Evolutionary conservation across 2,888 invertebrate genomes (phyloP).

Genomic region (Ctenicera cuprea): DNA sequence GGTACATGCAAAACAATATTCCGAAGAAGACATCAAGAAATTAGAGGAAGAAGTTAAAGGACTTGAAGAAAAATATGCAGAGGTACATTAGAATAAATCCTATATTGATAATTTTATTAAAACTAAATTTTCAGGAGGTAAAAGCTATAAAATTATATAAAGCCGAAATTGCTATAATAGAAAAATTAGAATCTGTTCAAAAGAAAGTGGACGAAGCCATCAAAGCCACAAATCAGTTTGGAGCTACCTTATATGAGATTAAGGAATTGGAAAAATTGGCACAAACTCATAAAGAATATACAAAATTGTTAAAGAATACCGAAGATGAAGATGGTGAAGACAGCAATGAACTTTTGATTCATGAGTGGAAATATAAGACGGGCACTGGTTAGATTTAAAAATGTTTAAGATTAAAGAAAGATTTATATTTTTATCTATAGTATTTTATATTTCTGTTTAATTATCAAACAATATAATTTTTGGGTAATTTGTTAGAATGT

Average conservation of each 20-base stretch:
- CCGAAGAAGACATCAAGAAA: conserved; percentile 6
- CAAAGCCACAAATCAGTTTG: neutral
- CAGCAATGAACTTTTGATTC: neutral
- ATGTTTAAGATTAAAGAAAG: too few species aligned
- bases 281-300: neutral
- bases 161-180: neutral
- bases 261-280: neutral
- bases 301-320: neutral
- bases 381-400: neutral
- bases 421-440: too few species aligned
- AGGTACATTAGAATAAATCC: neutral
- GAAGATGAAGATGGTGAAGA: neutral
- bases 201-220: conserved; percentile 2
- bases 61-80: neutral
- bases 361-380: neutral
- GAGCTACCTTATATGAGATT: neutral
- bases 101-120: too few species aligned
- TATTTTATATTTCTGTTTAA: too few species aligned
- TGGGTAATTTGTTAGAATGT: too few species aligned
- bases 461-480: too few species aligned
- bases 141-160: neutral
- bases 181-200: neutral
- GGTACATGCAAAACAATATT: neutral
- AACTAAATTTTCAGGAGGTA: neutral
- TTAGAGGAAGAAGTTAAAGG: neutral